phyloP scores from a whole-genome alignment of 2,113 vertebrate genomes.

The Ceratotherium simum region DNA sequence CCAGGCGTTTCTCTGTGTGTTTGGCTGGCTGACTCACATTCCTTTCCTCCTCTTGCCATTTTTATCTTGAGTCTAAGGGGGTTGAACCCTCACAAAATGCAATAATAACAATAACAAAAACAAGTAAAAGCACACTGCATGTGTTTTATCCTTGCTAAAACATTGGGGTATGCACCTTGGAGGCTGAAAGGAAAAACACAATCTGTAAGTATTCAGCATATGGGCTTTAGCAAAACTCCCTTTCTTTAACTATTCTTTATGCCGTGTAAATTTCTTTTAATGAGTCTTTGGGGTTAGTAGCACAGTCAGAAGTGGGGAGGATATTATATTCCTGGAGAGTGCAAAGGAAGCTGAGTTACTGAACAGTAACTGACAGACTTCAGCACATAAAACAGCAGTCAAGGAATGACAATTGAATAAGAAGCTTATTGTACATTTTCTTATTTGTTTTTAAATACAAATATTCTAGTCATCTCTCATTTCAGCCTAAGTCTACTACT shows the following conservation, averaged over 20 bases:
- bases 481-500: background rate
- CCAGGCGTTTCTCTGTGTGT: constrained; percentile 74
- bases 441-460: constrained; percentile 54
- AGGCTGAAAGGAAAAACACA: background rate
- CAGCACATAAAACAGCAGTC: constrained; percentile 34
- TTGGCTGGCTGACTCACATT: constrained; percentile 79
- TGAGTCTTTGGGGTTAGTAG: background rate
- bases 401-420: background rate
- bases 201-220: background rate
- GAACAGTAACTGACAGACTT: background rate
- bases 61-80: constrained; percentile 64
- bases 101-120: constrained; percentile 43
- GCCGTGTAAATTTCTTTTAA: constrained; percentile 57
- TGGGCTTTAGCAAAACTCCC: constrained; percentile 10
- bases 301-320: background rate
- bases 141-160: constrained; percentile 49
- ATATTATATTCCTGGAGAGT: constrained; percentile 43
- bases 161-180: background rate
- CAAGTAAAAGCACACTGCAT: background rate
- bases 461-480: constrained; percentile 32
- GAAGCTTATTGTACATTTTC: background rate
- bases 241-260: background rate
- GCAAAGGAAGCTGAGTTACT: constrained; percentile 28
- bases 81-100: constrained; percentile 37
- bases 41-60: constrained; percentile 66